Evolutionary conservation across 2,113 vertebrate species (phyloP).

Genomic region (Gnathonemus longibarbis): DNA sequence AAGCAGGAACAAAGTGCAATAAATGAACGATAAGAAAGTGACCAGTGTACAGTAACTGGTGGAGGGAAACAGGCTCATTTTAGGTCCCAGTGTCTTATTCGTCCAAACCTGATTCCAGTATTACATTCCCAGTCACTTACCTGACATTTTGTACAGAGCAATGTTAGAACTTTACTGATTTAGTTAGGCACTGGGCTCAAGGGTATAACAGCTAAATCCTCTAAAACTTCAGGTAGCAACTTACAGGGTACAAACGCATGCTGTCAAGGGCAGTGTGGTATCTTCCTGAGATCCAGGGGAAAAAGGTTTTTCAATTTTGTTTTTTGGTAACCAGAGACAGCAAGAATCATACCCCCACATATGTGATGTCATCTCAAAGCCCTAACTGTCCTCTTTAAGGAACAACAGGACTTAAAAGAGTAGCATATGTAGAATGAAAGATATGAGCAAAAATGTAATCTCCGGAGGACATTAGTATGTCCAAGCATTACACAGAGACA

Average conservation of each 20-base stretch:
- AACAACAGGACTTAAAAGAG: not conserved
- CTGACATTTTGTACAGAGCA: not conserved
- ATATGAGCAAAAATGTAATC: not conserved
- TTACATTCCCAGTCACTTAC: not conserved
- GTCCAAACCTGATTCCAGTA: not conserved
- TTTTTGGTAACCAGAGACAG: no score
- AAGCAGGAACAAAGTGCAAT: not conserved
- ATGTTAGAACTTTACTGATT: not conserved
- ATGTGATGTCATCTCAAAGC: not conserved
- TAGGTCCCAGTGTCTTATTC: not conserved
- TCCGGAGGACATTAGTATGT: not conserved
- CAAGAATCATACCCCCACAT: not conserved
- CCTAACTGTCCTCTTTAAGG: not conserved
- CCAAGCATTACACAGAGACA: not conserved
- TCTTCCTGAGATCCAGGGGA: not conserved
- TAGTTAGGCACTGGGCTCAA: not conserved
- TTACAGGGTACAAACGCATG: not conserved
- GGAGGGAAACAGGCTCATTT: not conserved
- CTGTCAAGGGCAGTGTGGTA: not conserved
- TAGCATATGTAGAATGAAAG: not conserved
- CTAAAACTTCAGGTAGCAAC: not conserved
- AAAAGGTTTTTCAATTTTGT: not conserved
- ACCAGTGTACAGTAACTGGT: not conserved
- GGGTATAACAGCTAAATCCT: not conserved
- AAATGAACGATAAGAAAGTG: not conserved